Percentiles rank a stretch among this genome's conserved stretches.
Evolutionary conservation across 2,113 vertebrate species (phyloP).

Genomic region (Tapirus terrestris): DNA sequence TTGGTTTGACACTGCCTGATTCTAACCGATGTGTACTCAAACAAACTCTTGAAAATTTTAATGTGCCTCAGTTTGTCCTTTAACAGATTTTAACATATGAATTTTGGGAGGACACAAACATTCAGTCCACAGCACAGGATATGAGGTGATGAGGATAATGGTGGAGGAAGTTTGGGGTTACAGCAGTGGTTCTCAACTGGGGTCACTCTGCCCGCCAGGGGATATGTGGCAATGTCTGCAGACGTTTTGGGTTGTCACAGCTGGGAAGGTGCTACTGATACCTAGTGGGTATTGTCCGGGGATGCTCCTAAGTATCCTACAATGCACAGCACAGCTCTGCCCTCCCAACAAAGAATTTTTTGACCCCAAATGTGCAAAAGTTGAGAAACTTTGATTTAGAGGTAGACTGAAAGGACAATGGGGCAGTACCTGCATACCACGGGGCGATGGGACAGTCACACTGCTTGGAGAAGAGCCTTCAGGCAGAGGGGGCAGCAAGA

Average conservation of each 20-base stretch:
- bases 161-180: neutral
- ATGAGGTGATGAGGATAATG: neutral
- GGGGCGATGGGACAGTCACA: neutral
- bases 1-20: neutral
- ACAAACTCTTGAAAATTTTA: neutral
- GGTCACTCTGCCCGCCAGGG: neutral
- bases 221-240: neutral
- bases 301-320: neutral
- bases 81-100: neutral
- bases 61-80: neutral
- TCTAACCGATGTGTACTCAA: neutral
- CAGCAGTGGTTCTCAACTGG: neutral
- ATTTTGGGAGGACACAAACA: neutral
- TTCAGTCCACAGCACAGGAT: neutral
- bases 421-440: fast-evolving
- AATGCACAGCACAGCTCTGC: neutral
- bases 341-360: neutral
- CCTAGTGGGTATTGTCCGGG: neutral
- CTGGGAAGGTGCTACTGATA: neutral
- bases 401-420: neutral
- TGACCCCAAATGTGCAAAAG: neutral
- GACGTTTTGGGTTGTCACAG: neutral
- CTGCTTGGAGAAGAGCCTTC: neutral
- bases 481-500: neutral
- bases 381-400: neutral